Base-by-base conservation (phyloP, 2,888 invertebrate genomes). In the Ophioninae sp. region DNA sequence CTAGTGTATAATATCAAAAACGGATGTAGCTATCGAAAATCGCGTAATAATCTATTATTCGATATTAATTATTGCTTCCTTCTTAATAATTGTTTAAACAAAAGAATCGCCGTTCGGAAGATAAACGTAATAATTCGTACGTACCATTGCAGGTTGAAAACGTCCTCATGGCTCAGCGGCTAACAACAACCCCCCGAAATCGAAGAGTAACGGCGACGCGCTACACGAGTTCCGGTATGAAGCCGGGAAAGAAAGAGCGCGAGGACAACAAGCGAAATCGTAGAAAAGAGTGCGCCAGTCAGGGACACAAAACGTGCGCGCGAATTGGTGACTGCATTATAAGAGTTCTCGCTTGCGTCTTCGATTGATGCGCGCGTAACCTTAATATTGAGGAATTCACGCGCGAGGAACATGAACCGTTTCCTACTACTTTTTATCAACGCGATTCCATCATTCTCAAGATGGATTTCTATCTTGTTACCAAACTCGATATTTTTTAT, bases 191-290 rank as follows among this genome's bases (percentile, higher is more conserved):
- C 0, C 90, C 91, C 0, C 87, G 91, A 67, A 84, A 84, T 44
- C 85, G 85, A 2, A 85, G 76, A 37, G 79, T 68, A 20, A 76
- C 74, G 78, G 83, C 84, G 50, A 74, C 68, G 41, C 81, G 86
- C 17, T 17, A 50, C 50, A 17, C 0, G 64, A 89, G 86, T 64
- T 86, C 87, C n/a, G 86, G 88, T 17, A 91, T 89, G 73, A 89
- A 87, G 64, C 87, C 88, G n/a, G 88, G 88, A 3, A 91, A 90
- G 56, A 89, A 87, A 68, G 92, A 92, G 78, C 88, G 90, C 0
- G 89, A 91, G 37, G 92, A 92, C 72, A 92, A 92, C 79, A 88
- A 90, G 30, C 91, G 89, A 76, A 92, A 92, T 68, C 87, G 91
- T 21, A 89, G 91, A 76, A 92, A 90, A 79, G 92, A 92, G 68